Conservation (phyloP, 2,888 invertebrate species). For the Chaitophorus viminalis region DNA sequence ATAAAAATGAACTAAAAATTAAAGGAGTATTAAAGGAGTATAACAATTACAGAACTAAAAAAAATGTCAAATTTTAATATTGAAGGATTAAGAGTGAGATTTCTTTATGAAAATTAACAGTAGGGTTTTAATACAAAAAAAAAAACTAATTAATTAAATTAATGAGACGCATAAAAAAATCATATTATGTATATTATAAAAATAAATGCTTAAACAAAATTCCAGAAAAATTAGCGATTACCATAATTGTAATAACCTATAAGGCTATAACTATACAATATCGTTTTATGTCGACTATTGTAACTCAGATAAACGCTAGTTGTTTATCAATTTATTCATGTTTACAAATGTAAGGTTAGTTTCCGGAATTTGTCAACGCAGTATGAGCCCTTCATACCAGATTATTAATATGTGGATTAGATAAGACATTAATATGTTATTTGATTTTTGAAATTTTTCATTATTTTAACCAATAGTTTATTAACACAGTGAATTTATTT, state of each 20-base stretch:
- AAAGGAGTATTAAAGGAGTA: too few relatives aligned
- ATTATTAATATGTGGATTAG: conserved; percentile 1
- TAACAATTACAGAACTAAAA: too few relatives aligned
- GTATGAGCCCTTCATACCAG: conserved; percentile 3
- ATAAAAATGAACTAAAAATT: too few relatives aligned
- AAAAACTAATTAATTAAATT: too few relatives aligned
- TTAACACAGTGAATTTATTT: background rate
- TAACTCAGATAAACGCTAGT: conserved; percentile 9
- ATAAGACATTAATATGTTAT: background rate
- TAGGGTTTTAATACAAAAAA: too few relatives aligned
- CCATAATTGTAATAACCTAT: background rate
- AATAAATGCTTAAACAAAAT: background rate
- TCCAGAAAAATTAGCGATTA: background rate
- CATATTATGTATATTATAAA: too few relatives aligned
- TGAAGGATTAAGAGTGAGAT: background rate
- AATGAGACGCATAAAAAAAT: background rate
- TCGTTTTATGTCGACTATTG: background rate
- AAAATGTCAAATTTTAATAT: too few relatives aligned
- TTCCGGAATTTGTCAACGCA: background rate
- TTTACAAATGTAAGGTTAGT: conserved; percentile 15
- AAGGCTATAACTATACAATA: conserved; percentile 4
- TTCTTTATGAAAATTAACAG: background rate
- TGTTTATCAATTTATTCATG: background rate
- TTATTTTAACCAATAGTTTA: background rate
- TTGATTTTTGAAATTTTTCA: background rate